Conservation (phyloP, 1,140 invertebrate species). For the Psix sp. region DNA sequence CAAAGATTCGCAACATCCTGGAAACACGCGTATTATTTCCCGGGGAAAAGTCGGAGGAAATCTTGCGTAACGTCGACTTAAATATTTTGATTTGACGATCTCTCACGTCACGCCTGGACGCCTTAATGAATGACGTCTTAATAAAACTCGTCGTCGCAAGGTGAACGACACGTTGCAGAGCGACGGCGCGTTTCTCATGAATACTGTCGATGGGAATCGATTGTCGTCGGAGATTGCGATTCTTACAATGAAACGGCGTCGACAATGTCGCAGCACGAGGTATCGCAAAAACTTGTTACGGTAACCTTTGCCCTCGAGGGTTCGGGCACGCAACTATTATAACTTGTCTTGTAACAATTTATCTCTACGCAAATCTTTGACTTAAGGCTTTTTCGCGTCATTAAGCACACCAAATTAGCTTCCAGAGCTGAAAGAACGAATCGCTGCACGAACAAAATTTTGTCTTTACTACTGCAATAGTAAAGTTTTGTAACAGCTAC, state of each 20-base stretch:
- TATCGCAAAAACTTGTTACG: slow-evolving; percentile 57
- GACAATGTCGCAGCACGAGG: slow-evolving; percentile 63
- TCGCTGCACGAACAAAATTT: no score
- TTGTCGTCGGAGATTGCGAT: slow-evolving; percentile 50
- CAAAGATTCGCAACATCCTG: slow-evolving; percentile 33
- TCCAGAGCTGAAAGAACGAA: no score
- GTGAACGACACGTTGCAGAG: slow-evolving; percentile 11
- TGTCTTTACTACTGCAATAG: no score
- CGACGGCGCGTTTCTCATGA: slow-evolving; percentile 40
- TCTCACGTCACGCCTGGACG: slow-evolving; percentile 5
- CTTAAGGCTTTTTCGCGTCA: slow-evolving; percentile 40
- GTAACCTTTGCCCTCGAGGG: slow-evolving; percentile 30
- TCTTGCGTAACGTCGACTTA: slow-evolving; percentile 24
- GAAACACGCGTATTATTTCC: slow-evolving; percentile 13
- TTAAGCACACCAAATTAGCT: slow-evolving; percentile 44
- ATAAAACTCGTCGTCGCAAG: slow-evolving; percentile 15
- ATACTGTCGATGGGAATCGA: slow-evolving; percentile 46
- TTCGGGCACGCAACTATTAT: slow-evolving; percentile 26
- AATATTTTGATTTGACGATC: slow-evolving; percentile 26
- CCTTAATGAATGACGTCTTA: slow-evolving; percentile 17
- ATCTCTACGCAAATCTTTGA: slow-evolving; percentile 41
- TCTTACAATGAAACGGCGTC: slow-evolving; percentile 39
- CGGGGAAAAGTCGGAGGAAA: slow-evolving; percentile 14
- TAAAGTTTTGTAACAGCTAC: no score
- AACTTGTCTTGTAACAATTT: slow-evolving; percentile 30